Conservation (phyloP, 2,797 vertebrate genomes). For the Halcyon chelicuti region DNA sequence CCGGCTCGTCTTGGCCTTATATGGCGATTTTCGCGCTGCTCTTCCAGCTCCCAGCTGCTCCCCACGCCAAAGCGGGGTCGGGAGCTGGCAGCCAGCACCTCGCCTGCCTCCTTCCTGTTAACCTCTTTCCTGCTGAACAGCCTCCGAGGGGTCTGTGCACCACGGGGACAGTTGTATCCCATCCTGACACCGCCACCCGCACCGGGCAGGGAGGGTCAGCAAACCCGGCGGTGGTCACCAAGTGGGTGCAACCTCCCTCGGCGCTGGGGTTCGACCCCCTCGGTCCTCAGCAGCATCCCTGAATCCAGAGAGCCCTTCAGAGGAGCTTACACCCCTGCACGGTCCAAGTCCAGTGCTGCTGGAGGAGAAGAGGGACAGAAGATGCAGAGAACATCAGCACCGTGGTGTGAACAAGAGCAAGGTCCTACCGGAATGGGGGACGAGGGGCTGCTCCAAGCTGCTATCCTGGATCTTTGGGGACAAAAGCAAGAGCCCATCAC, state of each 20-base stretch:
- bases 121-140: slow-evolving; percentile 11
- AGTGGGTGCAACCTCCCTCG: neutral
- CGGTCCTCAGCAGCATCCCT: neutral
- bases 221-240: neutral
- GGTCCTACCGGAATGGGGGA: neutral
- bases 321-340: fast-evolving
- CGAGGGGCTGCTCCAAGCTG: neutral
- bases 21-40: slow-evolving; percentile 53
- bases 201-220: neutral
- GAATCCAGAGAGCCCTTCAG: neutral
- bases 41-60: slow-evolving; percentile 51
- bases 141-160: neutral
- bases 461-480: fast-evolving
- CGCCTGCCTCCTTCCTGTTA: slow-evolving; percentile 21
- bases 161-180: neutral
- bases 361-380: neutral
- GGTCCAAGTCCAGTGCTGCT: fast-evolving
- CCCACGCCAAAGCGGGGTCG: slow-evolving; percentile 53
- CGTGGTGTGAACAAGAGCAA: neutral
- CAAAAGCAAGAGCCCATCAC: neutral
- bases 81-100: slow-evolving; percentile 30
- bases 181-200: fast-evolving
- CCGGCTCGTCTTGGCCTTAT: slow-evolving; percentile 55
- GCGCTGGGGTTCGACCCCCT: neutral
- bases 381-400: neutral